A percentile compares a stretch with the other conserved stretches of the same genome.
Evolutionary conservation across 2,113 vertebrate species (phyloP).

Genomic region (Rattus rattus): DNA sequence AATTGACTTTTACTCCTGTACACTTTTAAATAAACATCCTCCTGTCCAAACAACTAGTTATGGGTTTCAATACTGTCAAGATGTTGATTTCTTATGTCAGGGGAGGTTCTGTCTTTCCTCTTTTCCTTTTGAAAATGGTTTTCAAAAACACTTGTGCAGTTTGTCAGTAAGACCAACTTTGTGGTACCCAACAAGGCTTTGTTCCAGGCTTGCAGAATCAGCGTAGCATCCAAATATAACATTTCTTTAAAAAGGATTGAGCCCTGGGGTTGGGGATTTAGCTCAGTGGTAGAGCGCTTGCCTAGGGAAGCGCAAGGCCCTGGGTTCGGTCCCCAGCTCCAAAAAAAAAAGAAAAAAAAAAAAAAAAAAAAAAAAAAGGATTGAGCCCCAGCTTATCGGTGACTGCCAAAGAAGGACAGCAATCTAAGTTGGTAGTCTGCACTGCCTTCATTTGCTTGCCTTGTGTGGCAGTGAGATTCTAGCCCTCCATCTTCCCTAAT

Average conservation of each 20-base stretch:
- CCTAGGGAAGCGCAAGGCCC: too few relatives aligned
- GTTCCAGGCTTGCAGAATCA: neutral
- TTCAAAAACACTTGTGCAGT: neutral
- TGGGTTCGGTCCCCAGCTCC: too few relatives aligned
- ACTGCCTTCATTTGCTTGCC: rapidly evolving
- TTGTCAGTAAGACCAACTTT: neutral
- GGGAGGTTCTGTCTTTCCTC: neutral
- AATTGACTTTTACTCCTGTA: neutral
- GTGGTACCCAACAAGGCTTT: neutral
- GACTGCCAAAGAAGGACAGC: neutral
- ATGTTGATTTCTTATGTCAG: neutral
- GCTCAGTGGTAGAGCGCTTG: too few relatives aligned
- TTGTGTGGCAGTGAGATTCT: neutral
- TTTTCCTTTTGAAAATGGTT: neutral
- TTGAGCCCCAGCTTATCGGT: neutral
- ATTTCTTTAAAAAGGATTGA: neutral
- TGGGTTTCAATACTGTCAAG: neutral
- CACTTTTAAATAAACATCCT: neutral
- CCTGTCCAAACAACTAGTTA: neutral
- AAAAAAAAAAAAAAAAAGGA: too few relatives aligned
- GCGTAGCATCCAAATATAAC: too few relatives aligned
- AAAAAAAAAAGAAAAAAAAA: too few relatives aligned
- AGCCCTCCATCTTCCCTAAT: neutral
- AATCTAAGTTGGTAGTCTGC: neutral
- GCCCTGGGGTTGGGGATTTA: too few relatives aligned